A percentile compares a stretch with the other conserved stretches of the same genome.
Evolutionary conservation across 2,888 invertebrate species (phyloP).

Genomic region (Magallana nippona): DNA sequence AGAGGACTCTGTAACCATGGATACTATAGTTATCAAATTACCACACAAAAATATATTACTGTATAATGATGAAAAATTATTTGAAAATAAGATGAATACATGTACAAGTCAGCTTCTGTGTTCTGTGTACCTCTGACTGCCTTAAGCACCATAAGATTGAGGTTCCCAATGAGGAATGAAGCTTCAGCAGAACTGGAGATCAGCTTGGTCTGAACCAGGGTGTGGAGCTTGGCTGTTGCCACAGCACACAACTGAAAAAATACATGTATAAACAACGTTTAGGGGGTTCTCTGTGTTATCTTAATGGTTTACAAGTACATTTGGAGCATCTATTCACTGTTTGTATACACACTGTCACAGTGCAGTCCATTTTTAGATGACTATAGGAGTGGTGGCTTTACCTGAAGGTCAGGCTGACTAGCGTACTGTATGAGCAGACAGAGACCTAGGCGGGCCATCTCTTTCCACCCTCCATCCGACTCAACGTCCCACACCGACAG

Average conservation of each 20-base stretch:
- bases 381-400: slow-evolving; percentile 48
- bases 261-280: not conserved
- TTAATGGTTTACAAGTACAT: not conserved
- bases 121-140: slow-evolving; percentile 67
- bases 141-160: slow-evolving; percentile 72
- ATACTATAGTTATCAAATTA: slow-evolving; percentile 19
- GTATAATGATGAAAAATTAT: no score
- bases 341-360: no score
- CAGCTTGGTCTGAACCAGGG: slow-evolving; percentile 83
- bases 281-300: not conserved
- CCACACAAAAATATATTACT: not conserved
- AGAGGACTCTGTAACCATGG: slow-evolving; percentile 64
- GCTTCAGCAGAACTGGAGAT: slow-evolving; percentile 83
- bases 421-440: slow-evolving; percentile 77
- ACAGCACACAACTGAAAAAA: slow-evolving; percentile 82
- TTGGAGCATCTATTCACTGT: not conserved
- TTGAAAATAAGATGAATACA: not conserved
- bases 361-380: no score
- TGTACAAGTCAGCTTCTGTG: no score
- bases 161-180: slow-evolving; percentile 81
- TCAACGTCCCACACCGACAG: slow-evolving; percentile 83
- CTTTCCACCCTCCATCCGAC: slow-evolving; percentile 83
- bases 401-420: slow-evolving; percentile 74
- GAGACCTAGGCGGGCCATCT: slow-evolving; percentile 83
- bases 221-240: slow-evolving; percentile 84